Evolutionary conservation across 2,888 invertebrate species (phyloP).

Genomic region (Harmothoe impar): DNA sequence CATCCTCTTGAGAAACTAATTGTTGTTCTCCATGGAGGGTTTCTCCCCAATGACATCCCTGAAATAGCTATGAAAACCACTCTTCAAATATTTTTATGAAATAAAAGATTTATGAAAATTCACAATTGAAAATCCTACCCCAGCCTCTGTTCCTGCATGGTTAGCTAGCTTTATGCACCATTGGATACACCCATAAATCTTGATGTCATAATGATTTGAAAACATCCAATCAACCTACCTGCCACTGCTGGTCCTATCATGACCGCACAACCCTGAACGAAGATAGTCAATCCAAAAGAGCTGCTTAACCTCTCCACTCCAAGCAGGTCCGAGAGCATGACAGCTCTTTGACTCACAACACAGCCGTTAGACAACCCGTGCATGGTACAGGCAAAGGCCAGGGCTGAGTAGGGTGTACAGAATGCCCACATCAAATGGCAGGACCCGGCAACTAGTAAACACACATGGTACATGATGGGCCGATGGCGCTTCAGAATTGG

Average conservation of each 20-base stretch:
- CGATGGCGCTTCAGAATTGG: constrained; percentile 71
- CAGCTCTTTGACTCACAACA: constrained; percentile 75
- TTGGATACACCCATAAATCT: no score
- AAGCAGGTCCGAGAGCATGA: constrained; percentile 75
- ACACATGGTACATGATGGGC: constrained; percentile 70
- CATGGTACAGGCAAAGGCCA: constrained; percentile 70
- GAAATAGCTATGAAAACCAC: no score
- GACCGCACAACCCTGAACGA: constrained; percentile 76
- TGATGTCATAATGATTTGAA: no score
- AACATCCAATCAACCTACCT: constrained; percentile 71
- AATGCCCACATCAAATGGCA: constrained; percentile 71
- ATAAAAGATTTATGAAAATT: no score
- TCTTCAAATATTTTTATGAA: no score
- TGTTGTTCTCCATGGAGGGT: no score
- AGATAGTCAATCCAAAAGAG: constrained; percentile 75
- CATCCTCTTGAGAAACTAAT: no score
- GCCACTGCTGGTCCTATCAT: constrained; percentile 76
- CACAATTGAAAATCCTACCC: no score
- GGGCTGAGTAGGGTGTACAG: constrained; percentile 68
- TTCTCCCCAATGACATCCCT: no score
- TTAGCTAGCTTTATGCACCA: no score
- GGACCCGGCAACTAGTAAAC: constrained; percentile 70
- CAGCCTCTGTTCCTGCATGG: no score
- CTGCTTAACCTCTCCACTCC: constrained; percentile 76
- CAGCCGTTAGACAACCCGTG: constrained; percentile 74